Base-by-base conservation (phyloP, 2,888 invertebrate species). In the Synergus gifuensis region DNA sequence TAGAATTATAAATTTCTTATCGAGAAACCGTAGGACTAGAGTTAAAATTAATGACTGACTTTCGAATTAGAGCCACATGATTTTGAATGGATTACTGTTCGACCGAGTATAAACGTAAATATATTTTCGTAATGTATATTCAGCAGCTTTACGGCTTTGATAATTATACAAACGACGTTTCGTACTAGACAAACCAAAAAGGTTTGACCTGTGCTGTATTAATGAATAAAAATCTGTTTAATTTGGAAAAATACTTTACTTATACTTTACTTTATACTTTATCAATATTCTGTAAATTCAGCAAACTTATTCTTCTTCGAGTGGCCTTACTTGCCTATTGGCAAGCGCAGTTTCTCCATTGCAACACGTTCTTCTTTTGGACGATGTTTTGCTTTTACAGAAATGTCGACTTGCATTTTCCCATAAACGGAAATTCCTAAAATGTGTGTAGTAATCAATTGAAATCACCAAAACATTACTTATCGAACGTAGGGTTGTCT, bases 321-420 rank as follows among this genome's bases (percentile, higher is more conserved):
- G 16, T 28, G 40, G 12, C 40, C 11, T 66, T 66, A 66, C n/a
- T n/a, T 18, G 66, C 16, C 40, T 4, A 40, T 18, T 22, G 18
- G 22, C 60, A 11, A 11, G 22, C 60, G 16, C 46, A 64, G 79
- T 86, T 85, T 84, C 84, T 82, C 85, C 76, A 77, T 83, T 86
- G 85, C 84, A 66, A 86, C 84, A 85, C 76, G 76, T 79, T 60
- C 79, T 84, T 85, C 80, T 79, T 79, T 80, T 62, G 62, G 76
- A 77, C 64, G 77, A 80, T 82, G 58, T 83, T 83, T 85, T 81
- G 81, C 78, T 83, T 83, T 83, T 81, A 78, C 73, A 44, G n/a
- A 42, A 40, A 66, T 66, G 40, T 66, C 40, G 16, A 66, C 40
- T 66, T 40, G n/a, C 64, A 40, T 40, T n/a, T 66, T 42, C 36